These are phyloP conservation scores for Drepana falcataria DNA, from an alignment of 2,888 invertebrate genomes.

Conservation along the genomic window DNA sequence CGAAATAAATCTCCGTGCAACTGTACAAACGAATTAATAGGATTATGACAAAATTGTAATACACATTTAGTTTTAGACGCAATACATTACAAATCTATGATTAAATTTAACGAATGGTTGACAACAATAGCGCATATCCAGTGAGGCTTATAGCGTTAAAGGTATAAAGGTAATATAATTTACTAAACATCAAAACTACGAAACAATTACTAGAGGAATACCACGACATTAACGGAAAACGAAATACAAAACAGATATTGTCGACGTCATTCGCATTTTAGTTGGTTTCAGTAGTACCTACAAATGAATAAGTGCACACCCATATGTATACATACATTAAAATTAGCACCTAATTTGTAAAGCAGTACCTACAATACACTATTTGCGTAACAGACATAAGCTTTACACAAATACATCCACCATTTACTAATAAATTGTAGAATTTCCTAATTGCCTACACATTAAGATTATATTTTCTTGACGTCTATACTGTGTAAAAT, in stretches of 20 bases:
- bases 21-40: conserved; percentile 64
- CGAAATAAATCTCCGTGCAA: conserved; percentile 48
- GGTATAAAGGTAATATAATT: conserved; percentile 11
- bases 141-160: conserved; percentile 18
- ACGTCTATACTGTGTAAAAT: conserved; percentile 4
- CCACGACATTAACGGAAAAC: conserved; percentile 13
- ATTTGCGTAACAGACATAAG: conserved; percentile 48
- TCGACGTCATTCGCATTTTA: conserved; percentile 68
- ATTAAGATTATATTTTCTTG: conserved; percentile 28
- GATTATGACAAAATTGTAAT: conserved; percentile 32
- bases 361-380: conserved; percentile 56
- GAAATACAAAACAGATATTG: conserved; percentile 62
- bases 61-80: conserved; percentile 29
- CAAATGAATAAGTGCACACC: conserved; percentile 59
- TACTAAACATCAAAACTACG: conserved; percentile 15
- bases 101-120: conserved; percentile 16
- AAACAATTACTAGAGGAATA: conserved; percentile 26
- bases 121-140: conserved; percentile 12
- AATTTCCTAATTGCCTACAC: conserved; percentile 37
- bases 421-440: conserved; percentile 47
- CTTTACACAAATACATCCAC: conserved; percentile 55
- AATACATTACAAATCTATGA: conserved; percentile 27
- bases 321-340: conserved; percentile 52
- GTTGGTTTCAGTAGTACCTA: conserved; percentile 41
- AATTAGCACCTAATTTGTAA: conserved; percentile 74